Conservation (phyloP, 2,888 invertebrate genomes). For the Drosophila rellima region DNA sequence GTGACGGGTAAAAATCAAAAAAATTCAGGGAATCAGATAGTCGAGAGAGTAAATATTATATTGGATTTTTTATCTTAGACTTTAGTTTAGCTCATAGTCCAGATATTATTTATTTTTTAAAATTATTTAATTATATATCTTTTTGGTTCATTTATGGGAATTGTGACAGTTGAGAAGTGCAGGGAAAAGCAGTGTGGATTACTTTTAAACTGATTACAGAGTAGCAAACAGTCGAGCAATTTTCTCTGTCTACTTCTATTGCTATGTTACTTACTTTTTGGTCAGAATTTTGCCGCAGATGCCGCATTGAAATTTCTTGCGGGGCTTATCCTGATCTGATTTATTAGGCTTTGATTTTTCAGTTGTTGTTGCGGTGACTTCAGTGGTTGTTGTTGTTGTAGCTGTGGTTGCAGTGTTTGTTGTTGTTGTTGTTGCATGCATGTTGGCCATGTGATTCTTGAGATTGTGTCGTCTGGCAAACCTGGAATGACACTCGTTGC, state of each 20-base stretch:
- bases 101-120: too few species aligned
- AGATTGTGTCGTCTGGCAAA: conserved; percentile 90
- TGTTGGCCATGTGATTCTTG: conserved; percentile 87
- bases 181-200: not conserved
- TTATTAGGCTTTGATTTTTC: not conserved
- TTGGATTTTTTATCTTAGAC: too few species aligned
- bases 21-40: too few species aligned
- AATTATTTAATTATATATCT: too few species aligned
- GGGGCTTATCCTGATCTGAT: not conserved
- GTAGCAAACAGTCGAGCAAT: not conserved
- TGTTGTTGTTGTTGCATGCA: conserved; percentile 83
- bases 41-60: too few species aligned
- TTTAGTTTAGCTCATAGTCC: too few species aligned
- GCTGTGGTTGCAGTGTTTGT: not conserved
- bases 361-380: not conserved
- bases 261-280: conserved; percentile 86
- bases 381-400: not conserved
- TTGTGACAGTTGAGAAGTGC: too few species aligned
- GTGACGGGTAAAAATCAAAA: too few species aligned
- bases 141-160: too few species aligned
- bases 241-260: too few species aligned
- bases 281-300: conserved; percentile 86
- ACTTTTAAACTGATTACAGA: not conserved
- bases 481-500: conserved; percentile 88
- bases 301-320: conserved; percentile 80